Base-by-base conservation (phyloP, 1,140 invertebrate species). In the Vanessa atalanta region DNA sequence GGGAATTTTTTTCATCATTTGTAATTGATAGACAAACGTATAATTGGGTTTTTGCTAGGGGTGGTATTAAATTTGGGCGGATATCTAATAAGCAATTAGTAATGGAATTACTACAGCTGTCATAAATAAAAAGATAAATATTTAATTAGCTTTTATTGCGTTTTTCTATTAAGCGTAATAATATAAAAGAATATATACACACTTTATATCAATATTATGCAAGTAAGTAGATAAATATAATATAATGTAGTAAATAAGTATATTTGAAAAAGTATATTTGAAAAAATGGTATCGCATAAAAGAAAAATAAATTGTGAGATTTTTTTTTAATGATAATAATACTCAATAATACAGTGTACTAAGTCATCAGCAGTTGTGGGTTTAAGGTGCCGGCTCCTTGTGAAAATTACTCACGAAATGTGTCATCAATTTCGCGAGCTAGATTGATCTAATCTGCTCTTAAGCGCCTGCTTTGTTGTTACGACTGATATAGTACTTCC, bases 21-120 rank as follows among this genome's bases (percentile, higher is more conserved):
- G 82, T 85, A 89, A 90, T 90, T 88, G 78, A 85, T 84, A 89
- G 83, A 88, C 81, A 89, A 87, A 89, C 75, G 78, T 80, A 65
- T 81, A 83, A 82, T 83, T 89, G 85, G 65, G 76, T 85, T 84
- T 72, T 84, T 48, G 72, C 75, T 81, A 80, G 83, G 88, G 86
- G 85, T 81, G 78, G 65, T 64, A 76, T 73, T 79, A 78, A 81
- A 86, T 84, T 82, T 71, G 63, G 73, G 80, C 76, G 75, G 77
- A 69, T 75, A 73, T 74, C 73, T 75, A 72, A 61, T 73, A 61
- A 71, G 55, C 70, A 79, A 76, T 78, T 74, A 76, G 70, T 78
- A 60, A 47, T 43, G 65, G 69, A 71, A 53, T 53, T 66, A n/a
- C 50, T 70, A 47, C 43, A 31, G 60, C 48, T 64, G 37, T 63